Base-by-base conservation (phyloP, 2,797 vertebrate species). In the Intellagama lesueurii region DNA sequence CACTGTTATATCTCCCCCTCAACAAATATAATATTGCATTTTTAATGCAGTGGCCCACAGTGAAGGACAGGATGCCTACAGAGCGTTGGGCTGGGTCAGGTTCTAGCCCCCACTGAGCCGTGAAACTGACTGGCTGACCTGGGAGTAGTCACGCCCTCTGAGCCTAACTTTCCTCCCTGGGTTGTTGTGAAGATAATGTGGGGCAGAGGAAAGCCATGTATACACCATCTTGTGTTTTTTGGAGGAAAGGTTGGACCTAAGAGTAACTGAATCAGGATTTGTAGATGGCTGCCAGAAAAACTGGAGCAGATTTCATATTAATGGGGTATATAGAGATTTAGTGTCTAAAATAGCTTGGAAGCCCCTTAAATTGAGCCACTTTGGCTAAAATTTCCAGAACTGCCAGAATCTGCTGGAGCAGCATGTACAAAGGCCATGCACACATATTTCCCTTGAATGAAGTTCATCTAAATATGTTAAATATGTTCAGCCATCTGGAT, bases 401-500 rank as follows among this genome's bases (percentile, higher is more conserved):
- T 87, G 86, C n/a, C 30, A 87, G 68, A 52, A 87, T 80, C 66
- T 66, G 66, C 77, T 70, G 68, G 47, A 73, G 68, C 47, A 77
- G n/a, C 30, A 52, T 5, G 26, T 32, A 76, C 26, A 76, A 60
- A 64, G 70, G 56, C 49, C 32, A 56, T 32, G 47, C 76, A 69
- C n/a, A 68, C 22, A 24, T 22, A 68, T n/a, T 81, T 75, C 69
- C 52, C 60, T 92, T 89, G 90, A 92, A 88, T 64, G 69, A 66
- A 86, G 35, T 80, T 92, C 12, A 81, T 17, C 91, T 76, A 93
- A 92, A 84, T 77, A 40, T 64, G 91, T 83, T 32, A 52, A 5
- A 75, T 24, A 68, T 64, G 60, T 64, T 69, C 24, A 90, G 75
- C 77, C 26, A 81, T 87, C 79, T 83, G 81, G 83, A 93, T 84